Evolutionary conservation across 2,113 vertebrate genomes (phyloP).

Genomic region (Monarcha castaneiventris): DNA sequence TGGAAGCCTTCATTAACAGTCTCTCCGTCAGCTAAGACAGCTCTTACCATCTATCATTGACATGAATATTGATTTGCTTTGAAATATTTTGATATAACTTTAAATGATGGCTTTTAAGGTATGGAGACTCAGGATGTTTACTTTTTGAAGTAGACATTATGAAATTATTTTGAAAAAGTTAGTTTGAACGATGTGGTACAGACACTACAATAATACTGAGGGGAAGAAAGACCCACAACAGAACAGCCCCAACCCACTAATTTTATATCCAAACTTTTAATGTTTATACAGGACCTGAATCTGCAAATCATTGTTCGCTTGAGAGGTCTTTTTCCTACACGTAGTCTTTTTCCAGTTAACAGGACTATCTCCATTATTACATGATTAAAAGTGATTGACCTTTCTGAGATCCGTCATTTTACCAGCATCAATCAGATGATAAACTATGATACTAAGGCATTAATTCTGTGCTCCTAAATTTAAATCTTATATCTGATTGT

Average conservation of each 20-base stretch:
- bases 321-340: background rate
- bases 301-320: background rate
- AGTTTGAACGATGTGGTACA: background rate
- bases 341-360: background rate
- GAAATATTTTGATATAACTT: background rate
- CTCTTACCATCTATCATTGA: background rate
- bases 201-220: background rate
- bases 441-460: background rate
- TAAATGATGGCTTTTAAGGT: background rate
- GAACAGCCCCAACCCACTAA: background rate
- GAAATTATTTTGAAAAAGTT: background rate
- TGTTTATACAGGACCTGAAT: background rate
- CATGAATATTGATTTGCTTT: background rate
- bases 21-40: background rate
- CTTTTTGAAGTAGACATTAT: background rate
- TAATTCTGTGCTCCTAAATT: background rate
- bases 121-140: background rate
- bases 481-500: background rate
- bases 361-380: background rate
- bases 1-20: background rate
- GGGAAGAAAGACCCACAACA: fast-evolving
- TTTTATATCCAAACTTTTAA: background rate
- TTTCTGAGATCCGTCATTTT: background rate
- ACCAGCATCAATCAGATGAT: background rate
- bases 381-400: background rate